Evolutionary conservation across 2,113 vertebrate species (phyloP), one percentile per base, ranked within the genome.

Genomic region (Oncorhynchus tshawytscha): DNA sequence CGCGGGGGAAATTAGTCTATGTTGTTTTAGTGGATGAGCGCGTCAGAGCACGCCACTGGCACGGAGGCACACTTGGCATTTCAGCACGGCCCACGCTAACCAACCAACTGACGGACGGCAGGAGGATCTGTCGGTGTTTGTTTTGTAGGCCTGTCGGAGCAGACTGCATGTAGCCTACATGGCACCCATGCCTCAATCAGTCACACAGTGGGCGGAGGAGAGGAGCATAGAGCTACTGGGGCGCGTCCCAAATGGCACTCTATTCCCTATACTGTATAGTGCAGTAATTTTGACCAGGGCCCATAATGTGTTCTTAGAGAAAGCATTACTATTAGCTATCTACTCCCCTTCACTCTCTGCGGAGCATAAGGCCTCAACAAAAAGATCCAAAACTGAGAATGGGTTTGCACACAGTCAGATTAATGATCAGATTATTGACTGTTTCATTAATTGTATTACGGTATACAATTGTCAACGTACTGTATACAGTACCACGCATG

Each of bases 21-120:
- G 75, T 71, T 66, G 62, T 73, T 67, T 71, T 18, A 79, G 78
- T 57, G 15, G 11, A 87, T 86, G 83, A 77, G 79, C 73, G 78
- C 31, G 71, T 73, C 67, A 77, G 71, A 45, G 72, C 66, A 73
- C 57, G 25, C 45, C 48, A 27, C 54, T 70, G 49, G 78, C 82
- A 74, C 65, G 13, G 4, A 54, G 54, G 25, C 9, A n/a, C 71
- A 81, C 69, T 81, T 81, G 73, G 71, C 84, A 79, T 87, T 81
- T 78, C 70, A 68, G 34, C 5, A 16, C 49, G 48, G 66, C 45
- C 27, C 65, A 66, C 22, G 20, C n/a, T 54, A 13, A 31, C 22
- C 9, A 7, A 67, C 7, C 13, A 18, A 29, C 29, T 77, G 31
- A 67, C 3, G 64, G 59, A 13, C 20, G 66, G 25, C 65, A 54